phyloP scores from a whole-genome alignment of 2,888 invertebrate species.

The Polylopha cassiicola region DNA sequence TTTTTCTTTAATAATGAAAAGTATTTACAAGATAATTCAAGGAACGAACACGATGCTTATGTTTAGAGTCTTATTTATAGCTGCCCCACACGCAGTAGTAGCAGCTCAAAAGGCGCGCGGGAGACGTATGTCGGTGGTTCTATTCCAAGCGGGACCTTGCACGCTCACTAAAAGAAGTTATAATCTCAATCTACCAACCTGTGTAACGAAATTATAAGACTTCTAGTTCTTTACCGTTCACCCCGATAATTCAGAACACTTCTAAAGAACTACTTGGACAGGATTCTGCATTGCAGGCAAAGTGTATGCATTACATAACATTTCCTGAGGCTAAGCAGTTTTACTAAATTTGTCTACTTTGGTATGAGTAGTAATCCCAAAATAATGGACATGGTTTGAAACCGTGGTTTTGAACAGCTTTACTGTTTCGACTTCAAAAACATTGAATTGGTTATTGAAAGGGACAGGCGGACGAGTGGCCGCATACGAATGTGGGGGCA shows the following conservation, averaged over 20 bases:
- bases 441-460: conserved; percentile 27
- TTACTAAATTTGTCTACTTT: too few species aligned
- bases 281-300: too few species aligned
- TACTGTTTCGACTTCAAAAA: conserved; percentile 19
- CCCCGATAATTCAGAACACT: too few species aligned
- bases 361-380: too few species aligned
- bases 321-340: too few species aligned
- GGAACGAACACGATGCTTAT: conserved; percentile 51
- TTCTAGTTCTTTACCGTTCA: too few species aligned
- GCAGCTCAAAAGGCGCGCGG: conserved; percentile 58
- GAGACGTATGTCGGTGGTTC: conserved; percentile 57
- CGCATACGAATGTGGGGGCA: conserved; percentile 35
- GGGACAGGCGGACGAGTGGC: conserved; percentile 29
- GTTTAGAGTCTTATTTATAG: conserved; percentile 62
- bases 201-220: too few species aligned
- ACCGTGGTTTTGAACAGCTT: too few species aligned
- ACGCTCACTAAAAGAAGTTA: conserved; percentile 32
- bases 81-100: conserved; percentile 68
- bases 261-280: too few species aligned
- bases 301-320: too few species aligned
- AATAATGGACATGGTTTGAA: too few species aligned
- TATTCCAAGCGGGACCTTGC: conserved; percentile 70
- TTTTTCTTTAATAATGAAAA: conserved; percentile 24
- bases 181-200: not conserved
- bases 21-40: conserved; percentile 45